These are phyloP conservation scores for Aquatica leii DNA, from an alignment of 2,888 invertebrate genomes.

Conservation along the genomic window DNA sequence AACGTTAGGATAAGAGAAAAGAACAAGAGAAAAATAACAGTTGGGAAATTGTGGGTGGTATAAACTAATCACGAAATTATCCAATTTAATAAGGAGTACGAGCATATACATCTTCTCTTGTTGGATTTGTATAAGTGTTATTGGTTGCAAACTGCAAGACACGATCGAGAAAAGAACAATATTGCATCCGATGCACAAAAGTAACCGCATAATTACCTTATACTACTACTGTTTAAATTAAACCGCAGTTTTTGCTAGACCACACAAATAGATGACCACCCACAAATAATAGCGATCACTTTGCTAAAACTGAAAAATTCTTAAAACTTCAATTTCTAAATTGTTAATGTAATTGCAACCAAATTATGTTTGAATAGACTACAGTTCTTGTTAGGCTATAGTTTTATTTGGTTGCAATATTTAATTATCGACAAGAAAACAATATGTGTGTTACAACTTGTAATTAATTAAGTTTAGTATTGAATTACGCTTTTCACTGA, in stretches of 20 bases:
- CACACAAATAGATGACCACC: slow-evolving; percentile 35
- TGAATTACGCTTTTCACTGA: too few relatives aligned
- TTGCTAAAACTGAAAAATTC: slow-evolving; percentile 28
- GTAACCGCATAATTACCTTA: slow-evolving; percentile 35
- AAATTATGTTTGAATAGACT: too few relatives aligned
- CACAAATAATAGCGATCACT: slow-evolving; percentile 27
- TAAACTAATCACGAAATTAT: slow-evolving; percentile 26
- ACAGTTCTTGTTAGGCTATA: too few relatives aligned
- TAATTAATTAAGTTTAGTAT: too few relatives aligned
- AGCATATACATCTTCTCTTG: slow-evolving; percentile 16
- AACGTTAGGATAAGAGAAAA: slow-evolving; percentile 9
- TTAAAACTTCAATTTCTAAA: slow-evolving; percentile 30
- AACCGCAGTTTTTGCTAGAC: slow-evolving; percentile 33
- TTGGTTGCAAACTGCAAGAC: slow-evolving; percentile 14
- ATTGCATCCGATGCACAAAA: slow-evolving; percentile 34
- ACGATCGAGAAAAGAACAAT: slow-evolving; percentile 22
- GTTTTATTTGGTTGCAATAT: too few relatives aligned
- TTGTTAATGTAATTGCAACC: slow-evolving; percentile 24
- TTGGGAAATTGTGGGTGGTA: slow-evolving; percentile 22
- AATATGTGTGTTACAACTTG: too few relatives aligned
- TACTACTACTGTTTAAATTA: slow-evolving; percentile 36
- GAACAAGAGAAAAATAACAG: slow-evolving; percentile 6
- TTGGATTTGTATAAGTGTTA: slow-evolving; percentile 15
- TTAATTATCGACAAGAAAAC: too few relatives aligned
- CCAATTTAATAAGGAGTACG: slow-evolving; percentile 27